Conservation (phyloP, 64 coral and sea anemone genomes). For the Montipora foliosa region DNA sequence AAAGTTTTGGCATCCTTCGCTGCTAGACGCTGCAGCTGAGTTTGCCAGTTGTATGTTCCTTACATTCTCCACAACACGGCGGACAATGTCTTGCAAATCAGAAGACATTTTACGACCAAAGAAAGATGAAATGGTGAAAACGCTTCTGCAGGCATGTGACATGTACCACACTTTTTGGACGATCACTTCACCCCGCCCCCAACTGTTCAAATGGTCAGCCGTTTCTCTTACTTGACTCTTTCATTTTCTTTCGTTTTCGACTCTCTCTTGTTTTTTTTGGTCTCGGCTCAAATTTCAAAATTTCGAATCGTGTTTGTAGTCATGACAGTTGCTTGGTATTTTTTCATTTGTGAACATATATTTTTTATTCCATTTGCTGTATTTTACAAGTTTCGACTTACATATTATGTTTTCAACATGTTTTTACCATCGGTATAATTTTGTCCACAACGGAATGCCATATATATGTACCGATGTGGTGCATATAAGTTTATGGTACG, state of each 20-base stretch:
- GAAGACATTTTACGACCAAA: constrained; percentile 32
- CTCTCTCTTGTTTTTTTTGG: neutral
- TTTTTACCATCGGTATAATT: constrained; percentile 27
- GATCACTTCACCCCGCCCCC: constrained; percentile 9
- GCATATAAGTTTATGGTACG: constrained; percentile 59
- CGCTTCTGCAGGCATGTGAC: constrained; percentile 25
- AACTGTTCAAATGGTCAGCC: constrained; percentile 25
- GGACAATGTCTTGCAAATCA: constrained; percentile 13
- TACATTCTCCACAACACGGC: constrained; percentile 28
- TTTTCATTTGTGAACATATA: constrained; percentile 24
- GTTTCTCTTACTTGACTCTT: constrained; percentile 9
- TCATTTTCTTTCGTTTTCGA: neutral
- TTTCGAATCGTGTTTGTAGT: constrained; percentile 26
- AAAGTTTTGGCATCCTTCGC: constrained; percentile 25
- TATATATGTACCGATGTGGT: constrained; percentile 55
- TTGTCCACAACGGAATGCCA: constrained; percentile 1
- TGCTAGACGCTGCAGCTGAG: constrained; percentile 20
- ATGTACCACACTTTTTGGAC: constrained; percentile 10
- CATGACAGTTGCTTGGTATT: constrained; percentile 29
- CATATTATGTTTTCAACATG: constrained; percentile 30
- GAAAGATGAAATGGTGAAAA: constrained; percentile 6
- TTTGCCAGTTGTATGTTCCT: neutral
- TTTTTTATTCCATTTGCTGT: constrained; percentile 13
- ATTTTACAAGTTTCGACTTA: constrained; percentile 31
- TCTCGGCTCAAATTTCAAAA: constrained; percentile 11